Evolutionary conservation across 64 coral and sea anemone species (phyloP), one percentile per base, ranked within the genome.

Genomic region (Platygyra sinensis): DNA sequence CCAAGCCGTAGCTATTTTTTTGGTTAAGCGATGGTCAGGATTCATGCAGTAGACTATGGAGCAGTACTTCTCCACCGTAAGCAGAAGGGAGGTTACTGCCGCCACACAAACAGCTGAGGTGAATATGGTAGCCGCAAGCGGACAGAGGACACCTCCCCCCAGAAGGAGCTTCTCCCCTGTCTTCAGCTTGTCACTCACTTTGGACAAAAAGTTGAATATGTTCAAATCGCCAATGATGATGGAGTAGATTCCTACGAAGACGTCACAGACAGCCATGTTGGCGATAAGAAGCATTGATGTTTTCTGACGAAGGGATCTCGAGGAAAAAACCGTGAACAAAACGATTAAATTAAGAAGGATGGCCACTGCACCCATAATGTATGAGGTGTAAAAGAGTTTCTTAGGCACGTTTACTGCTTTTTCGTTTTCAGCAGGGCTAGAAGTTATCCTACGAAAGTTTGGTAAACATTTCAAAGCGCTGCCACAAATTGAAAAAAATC

Each of bases 21-120:
- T 82, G 42, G 36, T 77, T 30, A 92, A 60, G 13, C 83, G 83
- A 38, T 72, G 81, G n/a, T 72, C 73, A 12, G 90, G 90, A 60
- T 92, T 75, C 90, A 92, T 92, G 30, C 90, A 92, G 59, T 92
- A 65, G 0, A 92, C 82, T 31, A 92, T 92, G 0, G 90, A 92
- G n/a, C 38, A 52, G 46, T 72, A 92, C 31, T 92, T 92, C 33
- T 92, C 90, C 13, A 92, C 52, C 14, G 90, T 92, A 5, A 92
- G 73, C 19, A 92, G 75, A 20, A 92, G 73, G 20, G 72, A 74
- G 0, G 90, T 92, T 8, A 86, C 63, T 27, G 83, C 90, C 3
- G 90, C 71, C 0, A 92, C 81, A 22, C 83, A 59, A 17, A 86
- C 80, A 1, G 80, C 81, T n/a, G 83, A 13, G 2, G 90, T 92